phyloP scores from a whole-genome alignment of 2,113 vertebrate genomes.

The Ailurus styani region DNA sequence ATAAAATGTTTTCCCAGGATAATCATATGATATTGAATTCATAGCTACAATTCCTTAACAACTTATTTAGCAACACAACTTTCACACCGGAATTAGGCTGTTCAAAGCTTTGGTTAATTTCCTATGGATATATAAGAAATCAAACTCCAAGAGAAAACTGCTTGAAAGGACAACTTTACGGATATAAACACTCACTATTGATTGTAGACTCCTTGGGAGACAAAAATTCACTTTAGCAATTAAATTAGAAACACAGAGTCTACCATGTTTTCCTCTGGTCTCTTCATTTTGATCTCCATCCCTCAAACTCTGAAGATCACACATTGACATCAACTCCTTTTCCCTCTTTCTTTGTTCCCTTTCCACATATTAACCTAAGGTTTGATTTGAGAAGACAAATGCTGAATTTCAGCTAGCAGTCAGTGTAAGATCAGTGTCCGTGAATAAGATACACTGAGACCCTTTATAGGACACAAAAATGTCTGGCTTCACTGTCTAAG shows the following conservation, averaged over 20 bases:
- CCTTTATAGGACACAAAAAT: background rate
- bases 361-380: background rate
- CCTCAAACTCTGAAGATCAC: background rate
- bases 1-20: conserved; percentile 11
- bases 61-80: background rate
- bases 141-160: background rate
- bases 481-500: background rate
- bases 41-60: background rate
- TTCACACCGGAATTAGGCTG: background rate
- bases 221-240: background rate
- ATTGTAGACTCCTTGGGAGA: background rate
- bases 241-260: background rate
- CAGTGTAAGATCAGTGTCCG: background rate
- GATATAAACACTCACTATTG: background rate
- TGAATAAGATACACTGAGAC: background rate
- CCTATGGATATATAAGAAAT: background rate
- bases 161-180: background rate
- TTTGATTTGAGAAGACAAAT: background rate
- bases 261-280: background rate
- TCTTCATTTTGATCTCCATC: background rate
- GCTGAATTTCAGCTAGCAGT: background rate
- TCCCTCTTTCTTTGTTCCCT: background rate
- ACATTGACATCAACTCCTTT: background rate
- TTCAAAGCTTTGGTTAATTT: conserved; percentile 21
- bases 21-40: conserved; percentile 9